Base-by-base conservation (phyloP, 2,888 invertebrate species). In the Mythimna ferrago region DNA sequence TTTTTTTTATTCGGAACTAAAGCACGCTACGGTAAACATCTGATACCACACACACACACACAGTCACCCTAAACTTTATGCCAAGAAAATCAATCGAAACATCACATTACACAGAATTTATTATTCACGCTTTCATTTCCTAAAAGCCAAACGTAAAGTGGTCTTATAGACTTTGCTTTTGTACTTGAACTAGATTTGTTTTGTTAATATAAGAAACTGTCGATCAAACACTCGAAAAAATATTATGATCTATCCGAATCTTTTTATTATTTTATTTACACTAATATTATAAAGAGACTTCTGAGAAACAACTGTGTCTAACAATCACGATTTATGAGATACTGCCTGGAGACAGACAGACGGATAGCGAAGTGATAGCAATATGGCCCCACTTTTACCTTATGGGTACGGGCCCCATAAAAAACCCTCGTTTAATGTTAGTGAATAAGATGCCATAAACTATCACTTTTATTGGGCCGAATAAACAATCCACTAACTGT, bases 1-100 rank as follows among this genome's bases (percentile, higher is more conserved):
- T 32, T 32, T 32, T 32, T 32, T 32, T 32, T 32, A 32, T 4
- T 32, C 5, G 32, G 32, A 4, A 4, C 32, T 32, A 32, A 32
- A 5, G 32, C 32, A 32, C 5, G 44, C 44, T 14, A 48, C 1
- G 44, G 14, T 14, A 16, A 48, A 14, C 5, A 48, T 9, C 41
- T 41, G 10, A 41, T 41, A 48, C n/a, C n/a, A n/a, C n/a, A n/a
- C 14, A 14, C 16, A 6, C 16, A 48, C 26, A 48, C 48, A 48
- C 48, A 5, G 44, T 11, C 14, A 26, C 14, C 60, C 58, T 60
- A 64, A 60, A 44, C 19, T 21, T 19, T 32, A 2, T 21, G n/a
- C 16, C 41, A 26, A 79, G 35, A 80, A 58, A 9, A 62, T 61
- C 38, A 76, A 67, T 80, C 64, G 14, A 76, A 66, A 19, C 64